Evolutionary conservation across 2,113 vertebrate species (phyloP).

Genomic region (Neodon shergylaensis): DNA sequence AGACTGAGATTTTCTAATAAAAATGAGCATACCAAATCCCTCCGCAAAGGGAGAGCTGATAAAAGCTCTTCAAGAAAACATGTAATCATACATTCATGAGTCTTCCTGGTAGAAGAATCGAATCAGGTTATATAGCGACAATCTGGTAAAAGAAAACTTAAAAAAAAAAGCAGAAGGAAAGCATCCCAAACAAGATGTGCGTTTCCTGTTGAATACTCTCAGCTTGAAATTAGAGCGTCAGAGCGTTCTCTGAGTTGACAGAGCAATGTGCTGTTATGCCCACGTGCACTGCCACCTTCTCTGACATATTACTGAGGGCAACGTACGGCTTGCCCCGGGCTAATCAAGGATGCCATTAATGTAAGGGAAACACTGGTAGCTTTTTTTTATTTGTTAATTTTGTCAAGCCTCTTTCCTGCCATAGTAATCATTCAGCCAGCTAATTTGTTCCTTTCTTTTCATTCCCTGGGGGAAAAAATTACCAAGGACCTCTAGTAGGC

Average conservation of each 20-base stretch:
- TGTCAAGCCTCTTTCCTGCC: not conserved
- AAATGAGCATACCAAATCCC: slow-evolving; percentile 29
- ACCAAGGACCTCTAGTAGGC: not conserved
- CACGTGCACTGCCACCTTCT: not conserved
- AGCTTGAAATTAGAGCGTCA: slow-evolving; percentile 49
- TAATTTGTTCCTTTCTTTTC: slow-evolving; percentile 53
- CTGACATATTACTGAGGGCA: slow-evolving; percentile 57
- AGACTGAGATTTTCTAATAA: slow-evolving; percentile 63
- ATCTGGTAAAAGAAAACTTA: not conserved
- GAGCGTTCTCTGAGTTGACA: slow-evolving; percentile 50
- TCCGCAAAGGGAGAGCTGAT: not conserved
- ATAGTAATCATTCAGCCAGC: slow-evolving; percentile 1
- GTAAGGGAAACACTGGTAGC: not conserved
- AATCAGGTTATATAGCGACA: slow-evolving; percentile 3
- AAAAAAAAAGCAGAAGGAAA: not conserved
- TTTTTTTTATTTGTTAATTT: not conserved
- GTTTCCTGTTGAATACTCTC: slow-evolving; percentile 38
- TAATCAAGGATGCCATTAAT: slow-evolving; percentile 49
- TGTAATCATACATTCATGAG: slow-evolving; percentile 64
- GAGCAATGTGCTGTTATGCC: slow-evolving; percentile 48
- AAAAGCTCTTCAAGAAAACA: slow-evolving; percentile 48
- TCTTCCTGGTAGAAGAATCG: slow-evolving; percentile 42
- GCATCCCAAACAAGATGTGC: slow-evolving; percentile 43
- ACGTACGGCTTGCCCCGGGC: slow-evolving; percentile 44
- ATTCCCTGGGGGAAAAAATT: not conserved